Conservation (phyloP, 2,888 invertebrate genomes). For the Drosophila mimetica region DNA sequence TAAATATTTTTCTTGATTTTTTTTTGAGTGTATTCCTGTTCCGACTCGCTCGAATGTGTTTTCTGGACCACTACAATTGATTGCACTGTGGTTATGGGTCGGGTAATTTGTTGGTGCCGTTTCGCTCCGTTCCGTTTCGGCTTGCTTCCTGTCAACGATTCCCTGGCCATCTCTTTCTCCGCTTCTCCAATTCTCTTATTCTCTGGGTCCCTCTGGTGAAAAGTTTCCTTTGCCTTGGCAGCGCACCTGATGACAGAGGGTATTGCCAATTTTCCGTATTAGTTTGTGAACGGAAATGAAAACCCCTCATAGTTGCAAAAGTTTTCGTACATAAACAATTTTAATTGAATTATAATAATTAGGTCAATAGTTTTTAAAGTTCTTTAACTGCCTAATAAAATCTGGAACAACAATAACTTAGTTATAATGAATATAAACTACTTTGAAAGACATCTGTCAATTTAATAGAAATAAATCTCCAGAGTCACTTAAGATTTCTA, state of each 20-base stretch:
- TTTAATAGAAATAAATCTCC: not conserved
- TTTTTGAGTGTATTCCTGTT: too few relatives aligned
- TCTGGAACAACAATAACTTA: too few relatives aligned
- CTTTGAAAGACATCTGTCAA: not conserved
- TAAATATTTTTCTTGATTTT: too few relatives aligned
- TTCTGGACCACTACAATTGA: conserved; percentile 66
- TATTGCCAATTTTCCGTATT: conserved; percentile 8
- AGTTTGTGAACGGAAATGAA: not conserved
- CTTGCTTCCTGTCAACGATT: conserved; percentile 23
- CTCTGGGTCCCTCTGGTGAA: conserved; percentile 15
- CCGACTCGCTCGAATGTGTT: conserved; percentile 38
- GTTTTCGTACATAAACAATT: too few relatives aligned
- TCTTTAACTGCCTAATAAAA: too few relatives aligned
- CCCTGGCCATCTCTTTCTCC: conserved; percentile 28
- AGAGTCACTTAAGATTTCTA: too few relatives aligned
- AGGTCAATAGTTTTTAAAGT: too few relatives aligned
- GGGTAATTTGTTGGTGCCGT: conserved; percentile 65
- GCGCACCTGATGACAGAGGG: conserved; percentile 31
- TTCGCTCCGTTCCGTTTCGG: conserved; percentile 24
- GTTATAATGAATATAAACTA: not conserved
- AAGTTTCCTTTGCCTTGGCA: conserved; percentile 47
- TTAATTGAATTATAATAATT: too few relatives aligned
- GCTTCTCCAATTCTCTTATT: not conserved
- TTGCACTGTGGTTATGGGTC: conserved; percentile 71
- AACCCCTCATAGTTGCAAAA: too few relatives aligned